Base-by-base conservation (phyloP, 2,113 vertebrate genomes). In the Carassius carassius region DNA sequence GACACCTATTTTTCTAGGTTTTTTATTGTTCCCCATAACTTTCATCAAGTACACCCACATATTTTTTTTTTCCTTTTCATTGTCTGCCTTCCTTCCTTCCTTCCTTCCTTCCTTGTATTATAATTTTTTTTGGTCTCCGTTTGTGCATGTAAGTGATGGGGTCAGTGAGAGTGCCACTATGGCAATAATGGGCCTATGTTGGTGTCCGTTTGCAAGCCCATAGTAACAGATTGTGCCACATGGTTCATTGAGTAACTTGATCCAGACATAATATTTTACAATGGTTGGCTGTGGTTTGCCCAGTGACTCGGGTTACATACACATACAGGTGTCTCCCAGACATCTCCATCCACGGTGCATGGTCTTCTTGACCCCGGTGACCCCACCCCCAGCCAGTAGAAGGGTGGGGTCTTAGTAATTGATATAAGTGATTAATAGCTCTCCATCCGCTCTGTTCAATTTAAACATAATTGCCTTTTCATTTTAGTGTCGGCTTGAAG, bases 381-480 rank as follows among this genome's bases (percentile, higher is more conserved):
- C 70, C 84, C 62, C 37, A 37, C 84, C 83, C 86, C 62, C 37
- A 37, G 86, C 83, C 86, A 89, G 78, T 41, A 23, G 58, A 70
- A 84, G 77, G 74, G 83, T 62, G 85, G 83, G 65, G 83, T 74
- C 63, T 67, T 35, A 23, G 70, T 88, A 86, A 88, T 85, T 90
- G 80, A 87, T 85, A 62, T 85, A 84, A 82, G 80, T 85, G 84
- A 87, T 89, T 89, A 87, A 89, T 84, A 87, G 82, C 56, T 84
- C 73, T 81, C 75, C 60, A 82, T 60, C 23, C 23, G 11, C 63
- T 86, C 37, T 74, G 41, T 69, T 47, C 80, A 21, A 49, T 82
- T 84, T 65, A 69, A 65, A 21, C 51, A 73, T 85, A 87, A 86
- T 81, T 78, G 78, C 63, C 37, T 86, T 87, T 87, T 88, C 84